phyloP scores from a whole-genome alignment of 2,113 vertebrate species.

The Coracopsis vasa region DNA sequence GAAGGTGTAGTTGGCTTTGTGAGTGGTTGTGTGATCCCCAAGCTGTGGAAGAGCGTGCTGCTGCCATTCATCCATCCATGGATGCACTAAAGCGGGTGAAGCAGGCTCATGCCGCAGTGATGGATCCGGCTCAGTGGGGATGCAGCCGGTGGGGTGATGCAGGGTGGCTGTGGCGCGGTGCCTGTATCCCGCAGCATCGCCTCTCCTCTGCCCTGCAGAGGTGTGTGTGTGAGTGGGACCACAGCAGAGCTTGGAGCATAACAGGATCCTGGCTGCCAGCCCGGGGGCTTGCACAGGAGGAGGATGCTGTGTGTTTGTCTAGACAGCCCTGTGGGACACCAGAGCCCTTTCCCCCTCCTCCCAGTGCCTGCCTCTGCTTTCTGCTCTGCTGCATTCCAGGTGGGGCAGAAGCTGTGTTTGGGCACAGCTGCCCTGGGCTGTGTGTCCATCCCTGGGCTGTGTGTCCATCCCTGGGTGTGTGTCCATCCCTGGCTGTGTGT shows the following conservation, averaged over 20 bases:
- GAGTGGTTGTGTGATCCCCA: accelerated
- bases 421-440: not conserved
- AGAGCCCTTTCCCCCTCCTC: not conserved
- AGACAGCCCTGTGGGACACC: not conserved
- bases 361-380: not conserved
- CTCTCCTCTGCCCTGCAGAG: not conserved
- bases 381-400: not conserved
- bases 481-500: not conserved
- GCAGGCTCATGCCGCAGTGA: accelerated
- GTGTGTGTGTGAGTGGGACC: not conserved
- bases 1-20: not conserved
- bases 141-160: accelerated
- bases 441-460: not conserved
- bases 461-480: too few relatives aligned
- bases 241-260: not conserved
- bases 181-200: not conserved
- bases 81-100: not conserved
- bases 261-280: not conserved
- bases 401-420: not conserved
- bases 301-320: constrained; percentile 3
- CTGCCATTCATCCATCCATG: not conserved
- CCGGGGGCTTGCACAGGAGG: not conserved
- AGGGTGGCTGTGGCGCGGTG: not conserved
- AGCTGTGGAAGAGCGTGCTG: not conserved
- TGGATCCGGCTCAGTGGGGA: not conserved